A percentile compares a stretch with the other conserved stretches of the same genome.
These are phyloP conservation scores for Drosophila pseudoananassae DNA, from an alignment of 1,140 invertebrate genomes.

Conservation along the genomic window DNA sequence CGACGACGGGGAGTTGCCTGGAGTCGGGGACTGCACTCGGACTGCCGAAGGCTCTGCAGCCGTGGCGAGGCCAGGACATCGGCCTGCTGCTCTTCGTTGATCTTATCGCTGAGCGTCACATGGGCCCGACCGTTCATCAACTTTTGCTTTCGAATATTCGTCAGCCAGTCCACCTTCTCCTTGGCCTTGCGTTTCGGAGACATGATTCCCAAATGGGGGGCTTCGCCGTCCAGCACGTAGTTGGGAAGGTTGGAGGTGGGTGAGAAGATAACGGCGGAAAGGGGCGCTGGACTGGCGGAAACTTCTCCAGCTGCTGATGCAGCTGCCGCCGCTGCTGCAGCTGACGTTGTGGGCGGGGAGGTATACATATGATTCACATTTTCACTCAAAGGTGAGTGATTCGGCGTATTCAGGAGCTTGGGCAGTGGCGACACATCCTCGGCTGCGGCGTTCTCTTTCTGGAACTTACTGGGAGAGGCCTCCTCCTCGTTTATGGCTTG, in stretches of 20 bases:
- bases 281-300: not conserved
- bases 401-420: slow-evolving; percentile 31
- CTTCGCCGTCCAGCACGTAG: slow-evolving; percentile 90
- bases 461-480: slow-evolving; percentile 35
- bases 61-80: slow-evolving; percentile 69
- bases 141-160: slow-evolving; percentile 87
- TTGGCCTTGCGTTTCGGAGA: slow-evolving; percentile 88
- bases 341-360: slow-evolving; percentile 67
- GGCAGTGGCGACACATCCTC: slow-evolving; percentile 41
- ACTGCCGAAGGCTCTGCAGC: slow-evolving; percentile 68
- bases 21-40: slow-evolving; percentile 67
- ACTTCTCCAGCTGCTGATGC: slow-evolving; percentile 15
- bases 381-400: slow-evolving; percentile 65
- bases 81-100: slow-evolving; percentile 48
- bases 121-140: slow-evolving; percentile 61
- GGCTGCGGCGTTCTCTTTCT: slow-evolving; percentile 64
- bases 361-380: slow-evolving; percentile 63
- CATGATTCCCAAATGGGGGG: slow-evolving; percentile 89
- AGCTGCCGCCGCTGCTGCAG: slow-evolving; percentile 35
- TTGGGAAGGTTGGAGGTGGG: slow-evolving; percentile 91
- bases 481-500: slow-evolving; percentile 56
- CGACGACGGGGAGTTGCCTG: slow-evolving; percentile 64
- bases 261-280: slow-evolving; percentile 84
- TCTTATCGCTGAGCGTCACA: slow-evolving; percentile 69
- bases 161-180: slow-evolving; percentile 89